Conservation (phyloP, 1,140 invertebrate species). For the Gonioctena quinquepunctata region DNA sequence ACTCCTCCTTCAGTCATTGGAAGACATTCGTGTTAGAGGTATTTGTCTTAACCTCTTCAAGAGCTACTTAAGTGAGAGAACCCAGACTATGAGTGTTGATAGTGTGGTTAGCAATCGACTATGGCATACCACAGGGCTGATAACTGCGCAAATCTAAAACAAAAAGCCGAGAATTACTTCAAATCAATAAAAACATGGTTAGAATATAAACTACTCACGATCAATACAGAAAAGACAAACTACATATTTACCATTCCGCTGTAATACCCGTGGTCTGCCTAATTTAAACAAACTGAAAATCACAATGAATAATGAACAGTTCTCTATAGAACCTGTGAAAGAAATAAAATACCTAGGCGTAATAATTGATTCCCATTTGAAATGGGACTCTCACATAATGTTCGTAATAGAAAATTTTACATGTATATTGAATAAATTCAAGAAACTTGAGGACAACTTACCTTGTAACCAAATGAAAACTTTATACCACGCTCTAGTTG, state of each 20-base stretch:
- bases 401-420: background rate
- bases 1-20: background rate
- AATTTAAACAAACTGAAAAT: background rate
- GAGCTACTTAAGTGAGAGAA: background rate
- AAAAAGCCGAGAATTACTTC: background rate
- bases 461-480: background rate
- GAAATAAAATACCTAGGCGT: background rate
- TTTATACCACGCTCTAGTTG: constrained; percentile 2
- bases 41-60: background rate
- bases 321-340: background rate
- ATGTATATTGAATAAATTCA: background rate
- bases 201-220: background rate
- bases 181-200: background rate
- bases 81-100: background rate
- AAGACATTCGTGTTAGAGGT: constrained; percentile 2
- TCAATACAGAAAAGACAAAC: too few species aligned
- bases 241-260: background rate
- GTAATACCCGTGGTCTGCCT: background rate
- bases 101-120: background rate
- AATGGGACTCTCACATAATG: background rate
- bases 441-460: background rate
- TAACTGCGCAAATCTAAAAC: background rate
- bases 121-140: background rate
- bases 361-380: too few species aligned
- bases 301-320: background rate